phyloP scores from a whole-genome alignment of 2,888 invertebrate genomes.

The Noctuana brunneofusca region DNA sequence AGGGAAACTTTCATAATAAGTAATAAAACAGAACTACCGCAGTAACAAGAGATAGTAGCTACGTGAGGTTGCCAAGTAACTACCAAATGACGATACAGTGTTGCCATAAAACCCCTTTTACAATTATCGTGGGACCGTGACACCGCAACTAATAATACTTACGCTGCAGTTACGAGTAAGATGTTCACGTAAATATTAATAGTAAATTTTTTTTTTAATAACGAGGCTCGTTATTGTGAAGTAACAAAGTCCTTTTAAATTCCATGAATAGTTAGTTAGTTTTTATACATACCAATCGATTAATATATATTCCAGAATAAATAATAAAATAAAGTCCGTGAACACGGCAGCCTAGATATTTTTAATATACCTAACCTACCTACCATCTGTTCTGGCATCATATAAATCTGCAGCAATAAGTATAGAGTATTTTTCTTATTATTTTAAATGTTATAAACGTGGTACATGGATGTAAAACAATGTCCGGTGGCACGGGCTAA shows the following conservation, averaged over 20 bases:
- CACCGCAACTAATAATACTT: constrained; percentile 37
- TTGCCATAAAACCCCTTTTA: constrained; percentile 46
- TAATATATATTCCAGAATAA: too few species aligned
- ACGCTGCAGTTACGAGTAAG: constrained; percentile 20
- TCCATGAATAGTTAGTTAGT: too few species aligned
- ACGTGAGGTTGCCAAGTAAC: constrained; percentile 41
- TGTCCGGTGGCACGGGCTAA: constrained; percentile 1
- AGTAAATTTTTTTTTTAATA: too few species aligned
- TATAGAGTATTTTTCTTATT: too few species aligned
- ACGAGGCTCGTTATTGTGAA: background rate
- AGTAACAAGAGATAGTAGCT: constrained; percentile 30
- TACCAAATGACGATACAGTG: constrained; percentile 35
- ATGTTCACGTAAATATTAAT: constrained; percentile 22
- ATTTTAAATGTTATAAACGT: background rate
- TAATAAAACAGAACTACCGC: constrained; percentile 31
- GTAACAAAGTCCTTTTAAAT: too few species aligned
- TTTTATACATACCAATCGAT: too few species aligned
- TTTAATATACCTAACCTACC: too few species aligned
- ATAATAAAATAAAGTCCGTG: too few species aligned
- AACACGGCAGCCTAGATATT: too few species aligned
- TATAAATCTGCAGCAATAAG: too few species aligned
- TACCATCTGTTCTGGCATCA: too few species aligned
- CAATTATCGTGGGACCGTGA: constrained; percentile 42
- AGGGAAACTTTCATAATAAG: constrained; percentile 31
- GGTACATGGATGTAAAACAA: background rate